Conservation (phyloP, 2,113 vertebrate genomes). For the Silurus glanis region DNA sequence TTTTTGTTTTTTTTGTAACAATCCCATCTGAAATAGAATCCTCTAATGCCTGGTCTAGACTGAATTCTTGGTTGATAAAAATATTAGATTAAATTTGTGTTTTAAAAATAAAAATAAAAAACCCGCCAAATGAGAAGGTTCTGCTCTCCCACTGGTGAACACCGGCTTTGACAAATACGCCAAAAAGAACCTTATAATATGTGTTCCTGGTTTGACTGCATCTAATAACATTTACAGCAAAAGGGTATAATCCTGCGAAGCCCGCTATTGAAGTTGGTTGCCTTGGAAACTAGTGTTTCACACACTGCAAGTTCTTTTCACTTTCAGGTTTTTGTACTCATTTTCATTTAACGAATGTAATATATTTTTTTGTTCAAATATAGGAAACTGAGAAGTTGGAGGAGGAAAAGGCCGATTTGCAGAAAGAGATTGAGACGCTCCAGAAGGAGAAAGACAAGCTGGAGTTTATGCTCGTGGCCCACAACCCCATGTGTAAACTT, state of each 20-base stretch:
- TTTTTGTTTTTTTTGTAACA: not conserved
- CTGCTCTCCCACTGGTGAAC: not conserved
- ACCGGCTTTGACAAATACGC: not conserved
- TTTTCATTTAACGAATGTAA: not conserved
- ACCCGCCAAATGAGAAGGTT: not conserved
- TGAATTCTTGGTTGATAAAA: too few relatives aligned
- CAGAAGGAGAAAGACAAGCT: slow-evolving; percentile 99
- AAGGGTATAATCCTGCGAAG: not conserved
- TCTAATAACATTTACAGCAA: not conserved
- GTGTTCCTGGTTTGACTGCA: not conserved
- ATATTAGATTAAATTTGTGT: not conserved
- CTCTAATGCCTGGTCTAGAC: not conserved
- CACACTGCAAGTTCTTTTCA: not conserved
- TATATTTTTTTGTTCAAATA: slow-evolving; percentile 17
- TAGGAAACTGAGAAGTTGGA: slow-evolving; percentile 97
- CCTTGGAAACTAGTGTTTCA: slow-evolving; percentile 13
- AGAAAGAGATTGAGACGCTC: slow-evolving; percentile 93
- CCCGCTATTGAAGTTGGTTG: not conserved
- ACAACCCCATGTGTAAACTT: slow-evolving; percentile 93
- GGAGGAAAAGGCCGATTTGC: slow-evolving; percentile 92
- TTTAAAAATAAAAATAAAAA: not conserved
- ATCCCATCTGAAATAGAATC: not conserved
- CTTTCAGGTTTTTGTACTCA: not conserved
- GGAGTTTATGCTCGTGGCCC: slow-evolving; percentile 98
- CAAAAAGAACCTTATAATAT: not conserved